phyloP scores from a whole-genome alignment of 2,797 vertebrate species.

The Cuculus canorus region DNA sequence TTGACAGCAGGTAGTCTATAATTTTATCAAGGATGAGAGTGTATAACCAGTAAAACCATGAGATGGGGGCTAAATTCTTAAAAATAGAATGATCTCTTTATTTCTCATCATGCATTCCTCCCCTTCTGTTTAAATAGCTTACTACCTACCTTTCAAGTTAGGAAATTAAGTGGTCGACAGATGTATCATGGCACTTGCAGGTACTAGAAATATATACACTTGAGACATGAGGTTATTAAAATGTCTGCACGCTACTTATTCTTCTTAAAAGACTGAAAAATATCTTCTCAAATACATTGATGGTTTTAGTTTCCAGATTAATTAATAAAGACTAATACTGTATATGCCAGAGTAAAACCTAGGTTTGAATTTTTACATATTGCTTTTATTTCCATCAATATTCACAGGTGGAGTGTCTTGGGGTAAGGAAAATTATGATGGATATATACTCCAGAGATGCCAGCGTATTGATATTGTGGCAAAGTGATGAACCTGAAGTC shows the following conservation, averaged over 20 bases:
- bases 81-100: conserved; percentile 37
- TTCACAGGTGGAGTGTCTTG: conserved; percentile 19
- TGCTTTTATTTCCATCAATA: neutral
- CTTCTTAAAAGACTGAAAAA: conserved; percentile 38
- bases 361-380: neutral
- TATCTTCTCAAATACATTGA: neutral
- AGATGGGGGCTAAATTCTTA: neutral
- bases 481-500: conserved; percentile 24
- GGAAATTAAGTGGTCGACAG: conserved; percentile 28
- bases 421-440: neutral
- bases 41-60: neutral
- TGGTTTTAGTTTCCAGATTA: conserved; percentile 35
- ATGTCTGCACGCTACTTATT: neutral
- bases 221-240: conserved; percentile 55
- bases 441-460: conserved; percentile 3
- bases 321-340: conserved; percentile 34
- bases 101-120: neutral
- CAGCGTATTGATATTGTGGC: neutral
- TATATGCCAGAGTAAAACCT: neutral
- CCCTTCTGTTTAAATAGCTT: conserved; percentile 32
- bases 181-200: neutral
- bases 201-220: conserved; percentile 12
- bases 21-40: conserved; percentile 15
- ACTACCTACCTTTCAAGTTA: neutral
- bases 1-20: neutral